These are phyloP conservation scores for Cydia splendana DNA, from an alignment of 1,140 invertebrate genomes.

Conservation along the genomic window DNA sequence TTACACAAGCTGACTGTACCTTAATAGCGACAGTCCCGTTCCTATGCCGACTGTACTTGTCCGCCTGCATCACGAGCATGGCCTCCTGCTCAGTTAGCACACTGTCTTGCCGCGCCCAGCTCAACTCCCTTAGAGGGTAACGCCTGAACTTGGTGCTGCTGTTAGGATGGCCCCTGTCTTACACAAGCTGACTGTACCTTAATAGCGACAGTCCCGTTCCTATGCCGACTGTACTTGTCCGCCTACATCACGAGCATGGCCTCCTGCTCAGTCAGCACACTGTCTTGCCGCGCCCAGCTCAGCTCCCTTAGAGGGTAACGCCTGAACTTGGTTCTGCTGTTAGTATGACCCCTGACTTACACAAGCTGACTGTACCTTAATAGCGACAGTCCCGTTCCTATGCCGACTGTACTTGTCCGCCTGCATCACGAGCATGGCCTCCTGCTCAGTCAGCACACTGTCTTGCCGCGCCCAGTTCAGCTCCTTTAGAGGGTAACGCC, in stretches of 20 bases:
- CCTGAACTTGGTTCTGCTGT: slow-evolving; percentile 45
- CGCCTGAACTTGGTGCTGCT: too few species aligned
- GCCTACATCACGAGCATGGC: slow-evolving; percentile 71
- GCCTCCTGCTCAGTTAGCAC: slow-evolving; percentile 65
- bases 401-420: slow-evolving; percentile 53
- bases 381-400: slow-evolving; percentile 55
- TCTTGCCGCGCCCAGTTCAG: slow-evolving; percentile 54
- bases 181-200: slow-evolving; percentile 49
- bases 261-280: slow-evolving; percentile 61
- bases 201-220: slow-evolving; percentile 57
- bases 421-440: slow-evolving; percentile 71
- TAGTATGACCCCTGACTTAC: slow-evolving; percentile 55
- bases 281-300: slow-evolving; percentile 54
- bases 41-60: slow-evolving; percentile 48
- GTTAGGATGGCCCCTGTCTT: not conserved
- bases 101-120: slow-evolving; percentile 55
- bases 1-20: slow-evolving; percentile 43
- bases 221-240: slow-evolving; percentile 49
- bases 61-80: slow-evolving; percentile 67
- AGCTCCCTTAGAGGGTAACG: slow-evolving; percentile 31
- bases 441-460: slow-evolving; percentile 57
- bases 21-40: slow-evolving; percentile 61
- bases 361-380: slow-evolving; percentile 48
- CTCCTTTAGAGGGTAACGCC: slow-evolving; percentile 26
- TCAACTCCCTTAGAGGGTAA: slow-evolving; percentile 31